Evolutionary conservation across 2,113 vertebrate genomes (phyloP).

Genomic region (Callopanchax toddi): DNA sequence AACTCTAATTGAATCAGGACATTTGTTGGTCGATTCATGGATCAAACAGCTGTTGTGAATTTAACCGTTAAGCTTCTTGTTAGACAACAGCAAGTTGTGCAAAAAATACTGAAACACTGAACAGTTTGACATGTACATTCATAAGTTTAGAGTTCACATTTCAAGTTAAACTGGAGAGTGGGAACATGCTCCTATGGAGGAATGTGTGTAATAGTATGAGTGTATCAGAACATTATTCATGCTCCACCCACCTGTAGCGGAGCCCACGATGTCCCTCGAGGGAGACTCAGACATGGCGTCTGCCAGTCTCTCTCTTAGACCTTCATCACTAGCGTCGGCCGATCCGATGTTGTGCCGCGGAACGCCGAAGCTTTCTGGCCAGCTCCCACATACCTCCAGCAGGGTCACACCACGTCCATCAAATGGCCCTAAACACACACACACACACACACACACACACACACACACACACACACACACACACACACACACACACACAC

Average conservation of each 20-base stretch:
- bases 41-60: too few species aligned
- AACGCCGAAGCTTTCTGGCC: slow-evolving; percentile 95
- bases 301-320: slow-evolving; percentile 92
- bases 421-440: slow-evolving; percentile 82
- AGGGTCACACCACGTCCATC: slow-evolving; percentile 92
- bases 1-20: too few species aligned
- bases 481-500: neutral
- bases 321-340: slow-evolving; percentile 91
- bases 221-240: neutral
- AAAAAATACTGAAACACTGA: too few species aligned
- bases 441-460: neutral
- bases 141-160: too few species aligned
- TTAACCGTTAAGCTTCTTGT: too few species aligned
- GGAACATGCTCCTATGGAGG: too few species aligned
- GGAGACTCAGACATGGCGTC: slow-evolving; percentile 98
- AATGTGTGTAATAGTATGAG: neutral
- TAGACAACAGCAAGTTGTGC: too few species aligned
- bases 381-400: slow-evolving; percentile 96
- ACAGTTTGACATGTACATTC: too few species aligned
- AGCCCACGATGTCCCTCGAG: slow-evolving; percentile 90
- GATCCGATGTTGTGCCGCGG: slow-evolving; percentile 89
- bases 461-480: too few species aligned
- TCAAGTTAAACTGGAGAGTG: too few species aligned
- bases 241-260: slow-evolving; percentile 90
- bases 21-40: too few species aligned